Conservation (phyloP, 1,140 invertebrate genomes). For the Samia ricini region DNA sequence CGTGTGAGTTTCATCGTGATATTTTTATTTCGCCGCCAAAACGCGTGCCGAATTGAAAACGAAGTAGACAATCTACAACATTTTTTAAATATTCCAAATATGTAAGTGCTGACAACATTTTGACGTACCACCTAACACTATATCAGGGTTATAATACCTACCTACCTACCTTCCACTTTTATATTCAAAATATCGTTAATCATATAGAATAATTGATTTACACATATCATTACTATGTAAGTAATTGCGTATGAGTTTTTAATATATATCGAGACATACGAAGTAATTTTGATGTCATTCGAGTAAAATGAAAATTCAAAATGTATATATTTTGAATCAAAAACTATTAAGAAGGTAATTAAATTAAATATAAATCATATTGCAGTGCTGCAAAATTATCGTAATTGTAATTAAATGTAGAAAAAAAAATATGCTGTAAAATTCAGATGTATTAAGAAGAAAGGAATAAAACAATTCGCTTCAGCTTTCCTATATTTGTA, state of each 20-base stretch:
- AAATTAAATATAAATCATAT: background rate
- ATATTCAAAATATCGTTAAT: background rate
- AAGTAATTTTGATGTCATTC: background rate
- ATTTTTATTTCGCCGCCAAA: background rate
- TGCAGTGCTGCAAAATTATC: no score
- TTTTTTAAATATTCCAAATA: background rate
- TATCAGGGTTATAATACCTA: no score
- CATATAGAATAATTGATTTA: background rate
- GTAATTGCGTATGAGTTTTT: background rate
- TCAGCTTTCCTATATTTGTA: conserved; percentile 3
- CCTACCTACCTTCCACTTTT: background rate
- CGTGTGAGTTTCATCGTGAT: background rate
- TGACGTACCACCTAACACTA: no score
- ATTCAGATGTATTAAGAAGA: background rate
- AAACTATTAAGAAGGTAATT: no score
- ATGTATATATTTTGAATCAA: background rate
- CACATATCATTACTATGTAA: background rate
- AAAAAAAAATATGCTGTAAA: no score
- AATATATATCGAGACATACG: background rate
- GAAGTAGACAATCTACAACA: no score
- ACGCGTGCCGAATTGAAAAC: background rate
- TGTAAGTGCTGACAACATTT: no score
- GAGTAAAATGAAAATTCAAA: background rate
- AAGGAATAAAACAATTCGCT: background rate
- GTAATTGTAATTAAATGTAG: no score